A percentile compares a stretch with the other conserved stretches of the same genome.
phyloP scores from a whole-genome alignment of 2,888 invertebrate genomes.

The Andrena camellia region DNA sequence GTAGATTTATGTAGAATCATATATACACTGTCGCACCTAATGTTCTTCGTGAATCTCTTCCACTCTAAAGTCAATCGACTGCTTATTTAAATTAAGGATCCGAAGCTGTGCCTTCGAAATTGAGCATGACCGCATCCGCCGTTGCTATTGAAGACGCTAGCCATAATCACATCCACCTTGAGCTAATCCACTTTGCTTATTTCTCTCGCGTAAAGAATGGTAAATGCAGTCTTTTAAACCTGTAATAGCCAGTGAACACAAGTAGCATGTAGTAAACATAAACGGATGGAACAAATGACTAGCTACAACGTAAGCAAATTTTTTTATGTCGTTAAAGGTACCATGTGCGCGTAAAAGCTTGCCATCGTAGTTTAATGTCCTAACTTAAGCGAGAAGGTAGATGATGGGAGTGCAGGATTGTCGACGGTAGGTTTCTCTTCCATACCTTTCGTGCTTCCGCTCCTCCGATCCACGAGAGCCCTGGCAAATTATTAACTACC shows the following conservation, averaged over 20 bases:
- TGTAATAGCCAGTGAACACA: not conserved
- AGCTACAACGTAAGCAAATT: not conserved
- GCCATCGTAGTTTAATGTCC: not conserved
- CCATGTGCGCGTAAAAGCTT: not conserved
- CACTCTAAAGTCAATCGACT: not conserved
- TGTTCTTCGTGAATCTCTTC: not conserved
- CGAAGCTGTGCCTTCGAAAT: constrained; percentile 3
- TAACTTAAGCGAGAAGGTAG: not conserved
- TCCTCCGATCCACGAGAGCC: not conserved
- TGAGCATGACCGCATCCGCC: not conserved
- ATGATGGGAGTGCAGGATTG: not conserved
- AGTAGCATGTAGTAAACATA: not conserved
- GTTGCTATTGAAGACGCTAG: not conserved
- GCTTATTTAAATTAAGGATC: not conserved
- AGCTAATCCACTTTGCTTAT: not conserved
- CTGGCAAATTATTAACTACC: constrained; percentile 18
- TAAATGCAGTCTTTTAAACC: not conserved
- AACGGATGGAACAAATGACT: not conserved
- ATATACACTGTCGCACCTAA: too few species aligned
- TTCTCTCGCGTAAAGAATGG: not conserved
- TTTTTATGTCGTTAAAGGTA: not conserved
- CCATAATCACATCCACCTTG: constrained; percentile 8
- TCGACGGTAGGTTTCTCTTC: not conserved
- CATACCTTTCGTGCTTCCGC: constrained; percentile 23
- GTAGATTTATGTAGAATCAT: too few species aligned